These are phyloP conservation scores for Cynocephalus volans DNA, from an alignment of 2,113 vertebrate genomes.

Conservation along the genomic window DNA sequence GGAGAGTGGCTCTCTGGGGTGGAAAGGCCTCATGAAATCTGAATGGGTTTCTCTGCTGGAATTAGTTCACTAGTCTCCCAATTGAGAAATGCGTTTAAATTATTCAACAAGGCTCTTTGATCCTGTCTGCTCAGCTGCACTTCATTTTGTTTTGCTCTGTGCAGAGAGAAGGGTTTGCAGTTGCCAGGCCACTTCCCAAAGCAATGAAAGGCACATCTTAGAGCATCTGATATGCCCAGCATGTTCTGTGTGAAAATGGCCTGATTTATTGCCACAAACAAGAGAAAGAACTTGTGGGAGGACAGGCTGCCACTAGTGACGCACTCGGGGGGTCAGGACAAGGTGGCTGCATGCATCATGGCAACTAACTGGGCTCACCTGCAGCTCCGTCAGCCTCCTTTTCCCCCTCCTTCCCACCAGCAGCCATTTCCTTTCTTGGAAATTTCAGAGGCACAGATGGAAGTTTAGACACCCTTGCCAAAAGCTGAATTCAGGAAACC, in stretches of 20 bases:
- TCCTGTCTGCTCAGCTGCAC: constrained; percentile 40
- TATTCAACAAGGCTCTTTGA: constrained; percentile 73
- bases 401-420: not conserved
- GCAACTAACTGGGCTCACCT: not conserved
- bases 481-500: not conserved
- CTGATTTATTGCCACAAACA: not conserved
- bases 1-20: accelerated
- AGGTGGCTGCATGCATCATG: not conserved
- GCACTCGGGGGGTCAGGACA: accelerated
- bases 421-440: not conserved
- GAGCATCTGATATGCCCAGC: constrained; percentile 1
- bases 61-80: not conserved
- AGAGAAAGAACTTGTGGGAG: not conserved
- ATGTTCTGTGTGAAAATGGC: not conserved
- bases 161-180: constrained; percentile 67
- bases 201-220: constrained; percentile 58
- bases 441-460: not conserved
- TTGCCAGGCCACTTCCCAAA: constrained; percentile 70
- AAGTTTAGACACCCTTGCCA: not conserved
- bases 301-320: not conserved
- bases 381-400: not conserved
- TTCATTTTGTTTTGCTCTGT: constrained; percentile 60
- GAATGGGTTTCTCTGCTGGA: constrained; percentile 31
- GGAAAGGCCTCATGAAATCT: not conserved
- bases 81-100: not conserved